Base-by-base conservation (phyloP, 2,888 invertebrate genomes). In the Calameuta idolon region DNA sequence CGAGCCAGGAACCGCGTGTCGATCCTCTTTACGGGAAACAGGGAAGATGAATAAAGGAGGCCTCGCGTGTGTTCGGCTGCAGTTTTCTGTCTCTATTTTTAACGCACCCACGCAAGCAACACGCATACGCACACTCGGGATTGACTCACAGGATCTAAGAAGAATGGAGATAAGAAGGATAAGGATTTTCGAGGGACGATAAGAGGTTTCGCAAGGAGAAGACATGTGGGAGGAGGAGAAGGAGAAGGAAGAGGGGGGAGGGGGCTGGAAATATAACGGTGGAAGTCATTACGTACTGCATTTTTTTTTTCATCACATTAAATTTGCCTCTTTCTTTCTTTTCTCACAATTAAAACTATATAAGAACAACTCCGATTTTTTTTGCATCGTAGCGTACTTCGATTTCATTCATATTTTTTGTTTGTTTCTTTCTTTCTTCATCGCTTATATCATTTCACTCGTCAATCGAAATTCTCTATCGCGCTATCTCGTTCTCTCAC, bases 291-390 rank as follows among this genome's bases (percentile, higher is more conserved):
- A 83, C 84, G 83, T 85, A 85, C 86, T 83, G 82, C 84, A 82
- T 81, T 83, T 84, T 82, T 81, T 83, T 81, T 84, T 84, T 85
- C 84, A 80, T 84, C 85, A 85, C 85, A 85, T 82, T 83, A 81
- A 55, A 85, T 82, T 82, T 75, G 69, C 78, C 69, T 77, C 73
- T 55, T 73, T 34, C n/a, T 81, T 76, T 80, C 80, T 82, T 82
- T 73, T 79, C 83, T 85, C 87, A 83, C 85, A 88, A 86, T 89
- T 87, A 85, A 86, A 87, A 88, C 85, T 87, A 88, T 86, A 85
- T 87, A 89, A 89, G 86, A 87, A 89, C 87, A 87, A 87, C 84
- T 87, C 81, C 75, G 77, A 81, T 81, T 85, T 81, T 82, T 85
- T 82, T 82, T 85, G 33, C 55, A 23, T 55, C 83, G 77, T 85